These are phyloP conservation scores for Protaetia brevitarsis DNA, from an alignment of 1,140 invertebrate genomes.

Conservation along the genomic window DNA sequence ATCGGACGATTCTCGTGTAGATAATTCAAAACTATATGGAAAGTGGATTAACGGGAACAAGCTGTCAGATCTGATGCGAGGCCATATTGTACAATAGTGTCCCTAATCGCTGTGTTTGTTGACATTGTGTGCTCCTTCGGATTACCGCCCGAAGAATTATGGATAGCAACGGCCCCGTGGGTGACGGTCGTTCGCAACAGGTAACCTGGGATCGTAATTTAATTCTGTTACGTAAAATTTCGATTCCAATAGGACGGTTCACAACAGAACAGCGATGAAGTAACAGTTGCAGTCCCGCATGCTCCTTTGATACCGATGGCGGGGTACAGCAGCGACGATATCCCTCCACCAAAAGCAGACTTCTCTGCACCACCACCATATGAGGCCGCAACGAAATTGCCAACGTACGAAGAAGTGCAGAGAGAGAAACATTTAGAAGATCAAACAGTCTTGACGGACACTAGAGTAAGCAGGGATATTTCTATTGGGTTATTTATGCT, in stretches of 20 bases:
- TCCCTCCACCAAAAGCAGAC: slow-evolving; percentile 75
- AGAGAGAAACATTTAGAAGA: slow-evolving; percentile 78
- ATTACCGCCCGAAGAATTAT: background rate
- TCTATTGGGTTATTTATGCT: too few relatives aligned
- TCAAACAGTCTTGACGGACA: background rate
- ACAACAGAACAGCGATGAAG: slow-evolving; percentile 10
- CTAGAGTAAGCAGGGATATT: background rate
- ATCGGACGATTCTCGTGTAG: background rate
- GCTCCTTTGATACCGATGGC: background rate
- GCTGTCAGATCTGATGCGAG: slow-evolving; percentile 2
- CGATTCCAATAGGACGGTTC: background rate
- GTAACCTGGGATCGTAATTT: background rate
- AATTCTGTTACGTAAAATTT: background rate
- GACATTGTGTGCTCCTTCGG: background rate
- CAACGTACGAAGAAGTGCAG: slow-evolving; percentile 89
- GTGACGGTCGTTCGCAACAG: background rate
- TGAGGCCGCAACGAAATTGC: slow-evolving; percentile 74
- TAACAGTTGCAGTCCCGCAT: background rate
- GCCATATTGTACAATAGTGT: slow-evolving; percentile 1
- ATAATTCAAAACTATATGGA: background rate
- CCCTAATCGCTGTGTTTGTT: background rate
- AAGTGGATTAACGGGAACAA: background rate
- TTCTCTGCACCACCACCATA: slow-evolving; percentile 85
- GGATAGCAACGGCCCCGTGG: background rate
- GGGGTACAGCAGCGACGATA: slow-evolving; percentile 49